These are phyloP conservation scores for Pyrrhia umbra DNA, from an alignment of 2,888 invertebrate genomes.

Conservation along the genomic window DNA sequence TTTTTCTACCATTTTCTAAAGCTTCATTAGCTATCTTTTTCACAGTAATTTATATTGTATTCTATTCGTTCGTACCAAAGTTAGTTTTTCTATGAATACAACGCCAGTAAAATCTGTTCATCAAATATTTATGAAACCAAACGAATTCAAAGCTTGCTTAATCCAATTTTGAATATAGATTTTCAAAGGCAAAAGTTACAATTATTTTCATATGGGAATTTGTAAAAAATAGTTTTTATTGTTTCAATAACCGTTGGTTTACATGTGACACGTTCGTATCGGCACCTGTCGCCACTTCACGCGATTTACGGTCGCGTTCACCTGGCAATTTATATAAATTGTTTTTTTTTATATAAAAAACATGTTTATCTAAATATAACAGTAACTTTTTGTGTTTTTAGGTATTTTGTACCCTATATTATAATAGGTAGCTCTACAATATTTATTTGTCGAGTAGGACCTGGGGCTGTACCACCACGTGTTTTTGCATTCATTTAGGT, in stretches of 20 bases:
- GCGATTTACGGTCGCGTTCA: constrained; percentile 46
- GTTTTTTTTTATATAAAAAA: constrained; percentile 32
- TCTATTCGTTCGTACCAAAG: not conserved
- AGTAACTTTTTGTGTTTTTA: not conserved
- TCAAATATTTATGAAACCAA: constrained; percentile 6
- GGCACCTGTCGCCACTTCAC: constrained; percentile 51
- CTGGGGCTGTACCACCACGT: too few relatives aligned
- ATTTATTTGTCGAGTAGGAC: too few relatives aligned
- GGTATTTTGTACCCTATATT: not conserved
- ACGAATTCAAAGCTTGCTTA: constrained; percentile 6
- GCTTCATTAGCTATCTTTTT: not conserved
- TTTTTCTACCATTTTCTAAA: not conserved
- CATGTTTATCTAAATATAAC: constrained; percentile 17
- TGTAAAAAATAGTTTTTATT: constrained; percentile 26
- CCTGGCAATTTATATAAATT: constrained; percentile 36
- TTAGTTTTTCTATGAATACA: not conserved
- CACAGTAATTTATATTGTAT: not conserved
- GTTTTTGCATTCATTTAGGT: too few relatives aligned
- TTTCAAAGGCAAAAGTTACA: not conserved
- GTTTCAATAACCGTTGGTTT: constrained; percentile 20
- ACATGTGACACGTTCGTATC: constrained; percentile 42
- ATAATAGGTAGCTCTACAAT: too few relatives aligned
- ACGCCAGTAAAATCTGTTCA: not conserved
- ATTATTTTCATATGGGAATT: constrained; percentile 19
- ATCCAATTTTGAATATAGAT: constrained; percentile 5